phyloP scores from a whole-genome alignment of 2,888 invertebrate genomes.

The Eulithis testata region DNA sequence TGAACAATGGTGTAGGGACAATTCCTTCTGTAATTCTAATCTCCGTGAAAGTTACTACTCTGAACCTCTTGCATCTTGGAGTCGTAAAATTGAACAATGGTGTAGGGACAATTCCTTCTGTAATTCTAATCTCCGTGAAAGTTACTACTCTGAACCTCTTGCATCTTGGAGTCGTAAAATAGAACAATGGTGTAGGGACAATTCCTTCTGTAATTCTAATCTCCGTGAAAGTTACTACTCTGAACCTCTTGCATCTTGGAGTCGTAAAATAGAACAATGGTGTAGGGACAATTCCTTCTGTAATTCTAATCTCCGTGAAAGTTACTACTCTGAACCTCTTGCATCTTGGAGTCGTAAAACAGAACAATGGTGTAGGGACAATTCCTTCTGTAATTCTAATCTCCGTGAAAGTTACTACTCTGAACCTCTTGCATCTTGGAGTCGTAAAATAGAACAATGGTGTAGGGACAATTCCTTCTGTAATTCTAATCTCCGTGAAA shows the following conservation, averaged over 20 bases:
- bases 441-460: neutral
- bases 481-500: constrained; percentile 29
- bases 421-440: constrained; percentile 14
- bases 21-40: constrained; percentile 11
- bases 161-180: constrained; percentile 4
- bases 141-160: constrained; percentile 24
- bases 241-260: constrained; percentile 14
- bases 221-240: constrained; percentile 32
- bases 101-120: neutral
- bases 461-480: neutral
- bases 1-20: neutral
- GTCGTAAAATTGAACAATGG: neutral
- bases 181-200: neutral
- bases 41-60: constrained; percentile 32
- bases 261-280: neutral
- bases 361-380: neutral
- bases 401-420: constrained; percentile 32
- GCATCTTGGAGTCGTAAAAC: constrained; percentile 3
- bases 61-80: constrained; percentile 14
- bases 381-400: constrained; percentile 11
- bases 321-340: constrained; percentile 24
- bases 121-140: constrained; percentile 29
- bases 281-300: neutral
- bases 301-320: constrained; percentile 29
- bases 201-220: constrained; percentile 11